phyloP scores from a whole-genome alignment of 2,888 invertebrate genomes.

The Tenthredo mesomela region DNA sequence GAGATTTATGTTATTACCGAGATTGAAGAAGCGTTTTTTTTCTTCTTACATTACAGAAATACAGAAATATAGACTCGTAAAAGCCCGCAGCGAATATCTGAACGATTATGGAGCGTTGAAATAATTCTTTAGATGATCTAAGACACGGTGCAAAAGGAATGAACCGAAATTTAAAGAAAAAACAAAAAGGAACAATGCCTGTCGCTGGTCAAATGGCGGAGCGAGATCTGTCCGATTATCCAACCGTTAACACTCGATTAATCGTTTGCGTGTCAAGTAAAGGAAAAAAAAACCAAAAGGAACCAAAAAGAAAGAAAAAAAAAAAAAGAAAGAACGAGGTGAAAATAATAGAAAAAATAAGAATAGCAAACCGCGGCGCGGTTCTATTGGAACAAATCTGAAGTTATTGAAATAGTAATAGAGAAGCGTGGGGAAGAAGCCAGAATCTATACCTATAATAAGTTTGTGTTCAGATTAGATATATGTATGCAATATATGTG shows the following conservation, averaged over 20 bases:
- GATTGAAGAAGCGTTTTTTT: background rate
- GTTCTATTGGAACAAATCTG: conserved; percentile 5
- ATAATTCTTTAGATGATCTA: conserved; percentile 23
- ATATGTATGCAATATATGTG: too few relatives aligned
- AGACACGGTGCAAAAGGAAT: background rate
- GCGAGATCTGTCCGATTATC: conserved; percentile 40
- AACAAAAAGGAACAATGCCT: background rate
- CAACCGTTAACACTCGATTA: conserved; percentile 30
- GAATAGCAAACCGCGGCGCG: background rate
- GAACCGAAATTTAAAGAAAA: background rate
- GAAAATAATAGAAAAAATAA: background rate
- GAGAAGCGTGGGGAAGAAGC: background rate
- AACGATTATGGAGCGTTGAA: background rate
- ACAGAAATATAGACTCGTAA: background rate
- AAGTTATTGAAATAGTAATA: conserved; percentile 11
- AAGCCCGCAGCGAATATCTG: background rate
- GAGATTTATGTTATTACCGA: background rate
- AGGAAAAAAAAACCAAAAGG: background rate
- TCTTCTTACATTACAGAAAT: background rate
- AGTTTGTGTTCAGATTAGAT: background rate
- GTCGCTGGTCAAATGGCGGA: conserved; percentile 24
- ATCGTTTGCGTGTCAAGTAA: conserved; percentile 13
- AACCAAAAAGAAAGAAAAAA: background rate
- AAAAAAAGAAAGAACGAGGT: background rate
- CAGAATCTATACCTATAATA: background rate